These are phyloP conservation scores for Esox lucius DNA, from an alignment of 2,797 vertebrate genomes.

Conservation along the genomic window DNA sequence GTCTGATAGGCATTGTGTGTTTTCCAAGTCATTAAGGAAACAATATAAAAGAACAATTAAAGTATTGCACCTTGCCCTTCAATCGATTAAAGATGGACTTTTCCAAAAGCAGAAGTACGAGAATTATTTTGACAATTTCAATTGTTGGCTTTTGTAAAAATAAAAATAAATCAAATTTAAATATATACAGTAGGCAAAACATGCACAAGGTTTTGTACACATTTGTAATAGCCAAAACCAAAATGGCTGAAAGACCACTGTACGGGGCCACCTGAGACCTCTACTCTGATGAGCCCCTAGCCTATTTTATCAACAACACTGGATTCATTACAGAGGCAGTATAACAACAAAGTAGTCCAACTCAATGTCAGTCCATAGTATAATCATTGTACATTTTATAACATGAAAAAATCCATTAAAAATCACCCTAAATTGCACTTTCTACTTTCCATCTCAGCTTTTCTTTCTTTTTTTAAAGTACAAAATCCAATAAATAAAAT, in stretches of 20 bases:
- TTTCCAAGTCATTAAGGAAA: not conserved
- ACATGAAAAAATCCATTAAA: not conserved
- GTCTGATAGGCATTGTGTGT: slow-evolving; percentile 16
- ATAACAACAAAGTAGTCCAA: not conserved
- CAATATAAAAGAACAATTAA: not conserved
- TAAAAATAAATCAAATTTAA: not conserved
- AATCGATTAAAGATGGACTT: not conserved
- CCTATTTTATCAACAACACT: not conserved
- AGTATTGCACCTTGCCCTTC: slow-evolving; percentile 4
- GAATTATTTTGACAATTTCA: not conserved
- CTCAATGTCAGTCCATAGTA: not conserved
- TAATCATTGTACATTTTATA: not conserved
- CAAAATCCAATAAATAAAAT: slow-evolving; percentile 21
- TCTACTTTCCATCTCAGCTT: slow-evolving; percentile 18
- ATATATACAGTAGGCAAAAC: not conserved
- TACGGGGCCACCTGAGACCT: not conserved
- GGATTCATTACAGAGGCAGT: slow-evolving; percentile 3
- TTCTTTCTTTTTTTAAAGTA: slow-evolving; percentile 11
- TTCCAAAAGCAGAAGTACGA: not conserved
- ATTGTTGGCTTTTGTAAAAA: not conserved
- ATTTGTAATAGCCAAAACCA: not conserved
- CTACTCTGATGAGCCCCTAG: not conserved
- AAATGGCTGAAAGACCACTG: not conserved
- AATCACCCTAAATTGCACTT: slow-evolving; percentile 5
- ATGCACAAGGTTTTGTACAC: not conserved